Conservation (phyloP, 2,113 vertebrate genomes). For the Corythaixoides concolor region DNA sequence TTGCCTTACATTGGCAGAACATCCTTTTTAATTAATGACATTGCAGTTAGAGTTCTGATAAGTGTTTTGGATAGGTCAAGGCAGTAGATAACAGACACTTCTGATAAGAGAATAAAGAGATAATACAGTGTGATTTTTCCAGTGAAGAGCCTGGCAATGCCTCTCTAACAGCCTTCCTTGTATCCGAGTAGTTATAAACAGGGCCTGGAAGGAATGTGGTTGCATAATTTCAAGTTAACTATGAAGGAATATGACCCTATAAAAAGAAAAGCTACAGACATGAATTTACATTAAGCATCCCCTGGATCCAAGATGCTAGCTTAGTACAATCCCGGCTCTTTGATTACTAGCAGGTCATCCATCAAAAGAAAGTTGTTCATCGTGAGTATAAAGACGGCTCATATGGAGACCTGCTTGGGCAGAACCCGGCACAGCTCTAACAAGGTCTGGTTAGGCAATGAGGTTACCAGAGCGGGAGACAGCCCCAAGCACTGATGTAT, state of each 20-base stretch:
- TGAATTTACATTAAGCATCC: not conserved
- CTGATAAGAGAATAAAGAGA: slow-evolving; percentile 24
- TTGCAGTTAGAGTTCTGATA: not conserved
- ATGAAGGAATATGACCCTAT: not conserved
- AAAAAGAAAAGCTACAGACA: not conserved
- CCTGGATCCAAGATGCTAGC: not conserved
- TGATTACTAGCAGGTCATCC: not conserved
- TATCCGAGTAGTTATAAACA: not conserved
- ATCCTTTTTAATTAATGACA: slow-evolving; percentile 24
- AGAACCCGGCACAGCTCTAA: not conserved
- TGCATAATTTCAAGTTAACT: not conserved
- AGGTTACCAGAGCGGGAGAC: not conserved
- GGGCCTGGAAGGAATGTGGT: not conserved
- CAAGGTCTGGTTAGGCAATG: not conserved
- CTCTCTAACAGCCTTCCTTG: not conserved
- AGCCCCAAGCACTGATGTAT: not conserved
- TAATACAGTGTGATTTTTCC: not conserved
- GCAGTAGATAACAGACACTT: slow-evolving; percentile 9
- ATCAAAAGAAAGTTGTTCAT: not conserved
- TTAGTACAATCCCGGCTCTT: rapidly evolving
- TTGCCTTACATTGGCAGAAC: slow-evolving; percentile 3
- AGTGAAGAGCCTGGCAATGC: not conserved
- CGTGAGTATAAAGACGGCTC: not conserved
- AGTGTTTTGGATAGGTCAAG: slow-evolving; percentile 13
- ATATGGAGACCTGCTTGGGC: not conserved